These are phyloP conservation scores for Mactromeris polynyma DNA, from an alignment of 2,888 invertebrate species.

Conservation along the genomic window DNA sequence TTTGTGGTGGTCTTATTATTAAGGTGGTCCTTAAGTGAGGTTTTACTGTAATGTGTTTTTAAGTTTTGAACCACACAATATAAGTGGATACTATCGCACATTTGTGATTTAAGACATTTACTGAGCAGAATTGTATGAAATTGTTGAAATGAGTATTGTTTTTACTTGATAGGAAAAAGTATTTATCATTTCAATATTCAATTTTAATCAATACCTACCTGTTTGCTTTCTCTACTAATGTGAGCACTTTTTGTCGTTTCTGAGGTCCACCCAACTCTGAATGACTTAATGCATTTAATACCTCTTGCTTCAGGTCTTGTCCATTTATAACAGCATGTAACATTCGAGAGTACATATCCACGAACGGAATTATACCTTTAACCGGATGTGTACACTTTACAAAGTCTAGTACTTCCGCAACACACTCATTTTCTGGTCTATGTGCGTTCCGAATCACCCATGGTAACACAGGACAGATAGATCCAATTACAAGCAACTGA, in stretches of 20 bases:
- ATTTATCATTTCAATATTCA: too few relatives aligned
- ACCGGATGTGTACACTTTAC: slow-evolving; percentile 82
- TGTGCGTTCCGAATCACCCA: slow-evolving; percentile 83
- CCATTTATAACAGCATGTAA: slow-evolving; percentile 82
- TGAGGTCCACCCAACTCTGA: slow-evolving; percentile 77
- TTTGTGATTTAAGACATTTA: too few relatives aligned
- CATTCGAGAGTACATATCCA: slow-evolving; percentile 80
- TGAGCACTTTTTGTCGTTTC: slow-evolving; percentile 74
- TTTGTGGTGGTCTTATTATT: too few relatives aligned
- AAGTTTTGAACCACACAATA: too few relatives aligned
- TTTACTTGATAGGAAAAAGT: too few relatives aligned
- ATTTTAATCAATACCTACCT: slow-evolving; percentile 46
- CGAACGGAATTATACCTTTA: slow-evolving; percentile 75
- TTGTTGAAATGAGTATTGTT: too few relatives aligned
- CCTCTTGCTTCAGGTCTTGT: slow-evolving; percentile 75
- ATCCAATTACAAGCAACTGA: slow-evolving; percentile 81
- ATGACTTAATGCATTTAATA: slow-evolving; percentile 68
- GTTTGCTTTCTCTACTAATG: slow-evolving; percentile 70
- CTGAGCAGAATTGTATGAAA: too few relatives aligned
- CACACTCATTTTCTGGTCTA: slow-evolving; percentile 79
- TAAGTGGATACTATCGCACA: too few relatives aligned
- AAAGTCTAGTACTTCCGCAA: slow-evolving; percentile 76
- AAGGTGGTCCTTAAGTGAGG: too few relatives aligned
- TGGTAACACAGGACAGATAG: slow-evolving; percentile 79
- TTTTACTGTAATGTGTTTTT: too few relatives aligned